Evolutionary conservation across 2,113 vertebrate genomes (phyloP).

Genomic region (Prolemur simus): DNA sequence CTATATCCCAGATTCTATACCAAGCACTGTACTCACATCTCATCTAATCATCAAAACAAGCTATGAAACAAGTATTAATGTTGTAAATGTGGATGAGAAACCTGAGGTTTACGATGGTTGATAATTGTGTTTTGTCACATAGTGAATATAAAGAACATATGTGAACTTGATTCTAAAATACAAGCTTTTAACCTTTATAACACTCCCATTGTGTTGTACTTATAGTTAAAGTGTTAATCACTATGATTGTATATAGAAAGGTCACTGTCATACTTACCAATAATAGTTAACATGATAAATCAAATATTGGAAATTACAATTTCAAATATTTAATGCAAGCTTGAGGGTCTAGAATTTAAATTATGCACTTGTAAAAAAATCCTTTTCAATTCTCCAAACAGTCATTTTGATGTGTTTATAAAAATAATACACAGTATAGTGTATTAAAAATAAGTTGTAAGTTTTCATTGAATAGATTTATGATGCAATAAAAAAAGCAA

Average conservation of each 20-base stretch:
- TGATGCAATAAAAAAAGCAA: conserved; percentile 39
- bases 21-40: not conserved
- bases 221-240: not conserved
- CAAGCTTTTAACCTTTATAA: not conserved
- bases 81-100: not conserved
- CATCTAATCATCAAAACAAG: not conserved
- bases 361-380: not conserved
- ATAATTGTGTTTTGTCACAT: not conserved
- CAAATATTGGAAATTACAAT: conserved; percentile 3
- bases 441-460: not conserved
- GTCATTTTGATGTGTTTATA: not conserved
- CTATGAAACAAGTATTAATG: not conserved
- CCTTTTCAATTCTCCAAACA: not conserved
- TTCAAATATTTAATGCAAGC: not conserved
- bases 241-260: not conserved
- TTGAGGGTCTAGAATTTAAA: conserved; percentile 8
- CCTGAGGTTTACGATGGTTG: not conserved
- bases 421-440: not conserved
- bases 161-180: not conserved
- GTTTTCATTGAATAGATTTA: conserved; percentile 24
- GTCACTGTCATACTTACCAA: not conserved
- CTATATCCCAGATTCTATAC: not conserved
- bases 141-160: not conserved
- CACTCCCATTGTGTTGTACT: not conserved
- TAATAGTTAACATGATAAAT: conserved; percentile 1